Evolutionary conservation across 2,888 invertebrate genomes (phyloP).

Genomic region (Saturnia pavonia): DNA sequence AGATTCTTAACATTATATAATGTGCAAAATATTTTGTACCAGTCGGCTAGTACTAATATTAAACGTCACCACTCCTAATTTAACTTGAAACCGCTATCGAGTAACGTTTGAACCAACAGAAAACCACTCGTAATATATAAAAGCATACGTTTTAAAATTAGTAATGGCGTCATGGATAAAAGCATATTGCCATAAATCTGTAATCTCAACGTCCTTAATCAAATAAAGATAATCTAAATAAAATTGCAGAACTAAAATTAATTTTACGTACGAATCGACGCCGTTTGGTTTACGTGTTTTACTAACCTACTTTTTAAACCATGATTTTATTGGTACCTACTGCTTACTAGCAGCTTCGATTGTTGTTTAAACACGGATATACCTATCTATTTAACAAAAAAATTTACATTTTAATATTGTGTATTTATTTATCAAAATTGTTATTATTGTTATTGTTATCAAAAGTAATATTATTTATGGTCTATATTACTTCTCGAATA

Average conservation of each 20-base stretch:
- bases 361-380: no score
- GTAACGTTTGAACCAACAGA: background rate
- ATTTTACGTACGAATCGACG: background rate
- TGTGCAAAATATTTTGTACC: no score
- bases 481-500: no score
- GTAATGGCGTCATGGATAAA: slow-evolving; percentile 2
- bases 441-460: no score
- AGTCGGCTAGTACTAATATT: no score
- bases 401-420: no score
- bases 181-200: background rate
- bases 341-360: background rate
- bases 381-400: no score
- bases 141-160: background rate
- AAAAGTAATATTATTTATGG: no score
- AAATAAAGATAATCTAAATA: slow-evolving; percentile 9
- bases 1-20: no score
- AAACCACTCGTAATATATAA: background rate
- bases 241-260: background rate
- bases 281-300: background rate
- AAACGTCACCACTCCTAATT: background rate
- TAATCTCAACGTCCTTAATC: slow-evolving; percentile 10
- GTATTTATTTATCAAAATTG: no score
- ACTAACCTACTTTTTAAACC: background rate
- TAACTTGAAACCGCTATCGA: background rate
- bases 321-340: background rate